Percentiles rank a stretch among this genome's conserved stretches.
These are phyloP conservation scores for Torymus texanus DNA, from an alignment of 2,888 invertebrate species.

Conservation along the genomic window DNA sequence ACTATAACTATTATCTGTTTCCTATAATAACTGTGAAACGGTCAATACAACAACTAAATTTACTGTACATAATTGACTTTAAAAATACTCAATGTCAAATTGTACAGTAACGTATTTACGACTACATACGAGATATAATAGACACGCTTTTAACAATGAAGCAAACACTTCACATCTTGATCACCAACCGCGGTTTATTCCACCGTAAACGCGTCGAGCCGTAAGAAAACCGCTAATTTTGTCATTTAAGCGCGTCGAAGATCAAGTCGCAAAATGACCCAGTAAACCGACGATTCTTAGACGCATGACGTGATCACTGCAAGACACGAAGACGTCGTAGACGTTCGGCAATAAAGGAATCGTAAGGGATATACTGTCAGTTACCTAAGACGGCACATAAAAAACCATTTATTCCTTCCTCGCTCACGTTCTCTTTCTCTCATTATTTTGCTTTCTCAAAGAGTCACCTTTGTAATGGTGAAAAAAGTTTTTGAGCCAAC, in stretches of 20 bases:
- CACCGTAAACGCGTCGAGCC: constrained; percentile 17
- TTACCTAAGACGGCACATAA: constrained; percentile 13
- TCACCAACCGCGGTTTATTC: constrained; percentile 27
- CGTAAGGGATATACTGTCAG: constrained; percentile 58
- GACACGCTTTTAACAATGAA: constrained; percentile 21
- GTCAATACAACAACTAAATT: too few species aligned
- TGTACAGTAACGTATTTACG: too few species aligned
- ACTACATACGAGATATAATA: too few species aligned
- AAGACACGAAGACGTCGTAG: constrained; percentile 63
- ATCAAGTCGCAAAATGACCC: constrained; percentile 59
- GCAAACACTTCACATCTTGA: constrained; percentile 39
- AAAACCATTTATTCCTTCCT: not conserved
- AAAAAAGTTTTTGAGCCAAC: too few species aligned
- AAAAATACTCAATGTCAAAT: too few species aligned
- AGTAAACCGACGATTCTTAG: constrained; percentile 61
- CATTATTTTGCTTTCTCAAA: too few species aligned
- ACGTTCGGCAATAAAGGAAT: constrained; percentile 65
- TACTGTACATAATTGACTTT: not conserved
- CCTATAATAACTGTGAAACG: too few species aligned
- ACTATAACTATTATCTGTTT: too few species aligned
- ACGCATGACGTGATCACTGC: constrained; percentile 65
- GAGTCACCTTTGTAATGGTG: too few species aligned
- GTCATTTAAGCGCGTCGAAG: constrained; percentile 31
- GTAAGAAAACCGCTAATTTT: constrained; percentile 42
- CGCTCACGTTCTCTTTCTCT: not conserved